A percentile compares a stretch with the other conserved stretches of the same genome.
phyloP scores from a whole-genome alignment of 2,888 invertebrate genomes.

The Meloe dianella region DNA sequence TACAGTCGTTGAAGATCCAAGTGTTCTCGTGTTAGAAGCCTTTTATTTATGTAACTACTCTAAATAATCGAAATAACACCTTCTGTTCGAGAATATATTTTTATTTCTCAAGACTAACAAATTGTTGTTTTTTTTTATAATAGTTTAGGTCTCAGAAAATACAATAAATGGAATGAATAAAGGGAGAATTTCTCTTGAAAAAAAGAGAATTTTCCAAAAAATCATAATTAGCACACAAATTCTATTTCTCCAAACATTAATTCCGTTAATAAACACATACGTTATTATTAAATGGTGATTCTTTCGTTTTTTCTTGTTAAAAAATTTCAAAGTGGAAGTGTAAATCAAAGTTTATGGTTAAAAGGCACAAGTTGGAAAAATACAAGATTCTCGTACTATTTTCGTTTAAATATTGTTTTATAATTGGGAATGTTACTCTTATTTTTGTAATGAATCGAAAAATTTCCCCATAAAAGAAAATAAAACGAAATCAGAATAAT shows the following conservation, averaged over 20 bases:
- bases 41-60: neutral
- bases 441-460: neutral
- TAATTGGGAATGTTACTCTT: neutral
- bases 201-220: slow-evolving; percentile 15
- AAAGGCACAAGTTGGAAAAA: slow-evolving; percentile 60
- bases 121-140: slow-evolving; percentile 6
- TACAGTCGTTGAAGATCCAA: too few species aligned
- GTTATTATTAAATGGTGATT: slow-evolving; percentile 43
- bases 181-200: slow-evolving; percentile 10
- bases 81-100: slow-evolving; percentile 9
- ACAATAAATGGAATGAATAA: slow-evolving; percentile 6
- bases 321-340: slow-evolving; percentile 32
- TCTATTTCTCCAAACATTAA: slow-evolving; percentile 52
- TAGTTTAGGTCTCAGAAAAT: slow-evolving; percentile 11
- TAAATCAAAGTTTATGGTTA: slow-evolving; percentile 52
- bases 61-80: neutral
- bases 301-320: neutral
- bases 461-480: neutral
- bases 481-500: slow-evolving; percentile 9
- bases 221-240: slow-evolving; percentile 45
- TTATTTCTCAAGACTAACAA: slow-evolving; percentile 11
- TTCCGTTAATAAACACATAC: slow-evolving; percentile 52
- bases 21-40: too few species aligned
- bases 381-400: slow-evolving; percentile 43
- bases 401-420: neutral